Conservation (phyloP, 2,113 vertebrate genomes). For the Neogale vison region DNA sequence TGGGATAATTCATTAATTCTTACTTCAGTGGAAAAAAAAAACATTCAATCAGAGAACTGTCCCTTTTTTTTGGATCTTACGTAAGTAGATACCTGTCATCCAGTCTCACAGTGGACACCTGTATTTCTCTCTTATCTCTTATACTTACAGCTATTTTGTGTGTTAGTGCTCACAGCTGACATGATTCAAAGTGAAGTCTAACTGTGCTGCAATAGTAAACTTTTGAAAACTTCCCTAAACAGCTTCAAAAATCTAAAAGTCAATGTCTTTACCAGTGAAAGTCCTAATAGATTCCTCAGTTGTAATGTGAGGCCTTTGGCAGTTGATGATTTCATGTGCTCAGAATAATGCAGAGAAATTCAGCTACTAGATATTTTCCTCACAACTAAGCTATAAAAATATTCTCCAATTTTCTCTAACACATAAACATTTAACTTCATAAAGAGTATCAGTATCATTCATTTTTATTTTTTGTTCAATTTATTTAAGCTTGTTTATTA, state of each 20-base stretch:
- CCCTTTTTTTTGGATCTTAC: not conserved
- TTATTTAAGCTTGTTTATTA: not conserved
- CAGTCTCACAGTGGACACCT: not conserved
- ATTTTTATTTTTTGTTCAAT: not conserved
- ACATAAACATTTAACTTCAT: not conserved
- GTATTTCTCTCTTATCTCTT: not conserved
- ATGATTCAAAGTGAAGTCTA: not conserved
- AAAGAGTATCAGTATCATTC: not conserved
- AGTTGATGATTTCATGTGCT: not conserved
- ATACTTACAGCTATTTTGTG: not conserved
- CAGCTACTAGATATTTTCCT: not conserved
- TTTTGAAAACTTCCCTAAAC: not conserved
- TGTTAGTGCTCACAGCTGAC: not conserved
- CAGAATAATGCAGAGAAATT: not conserved
- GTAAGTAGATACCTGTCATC: not conserved
- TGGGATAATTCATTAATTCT: not conserved
- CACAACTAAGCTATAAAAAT: not conserved
- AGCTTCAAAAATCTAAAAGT: not conserved
- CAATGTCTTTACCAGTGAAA: not conserved
- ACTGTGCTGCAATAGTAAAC: not conserved
- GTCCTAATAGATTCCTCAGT: not conserved
- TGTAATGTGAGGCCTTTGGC: not conserved
- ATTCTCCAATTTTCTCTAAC: not conserved
- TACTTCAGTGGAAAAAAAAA: not conserved
- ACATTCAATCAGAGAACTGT: not conserved